Conservation (phyloP, 2,113 vertebrate genomes). For the Poeciliopsis prolifica region DNA sequence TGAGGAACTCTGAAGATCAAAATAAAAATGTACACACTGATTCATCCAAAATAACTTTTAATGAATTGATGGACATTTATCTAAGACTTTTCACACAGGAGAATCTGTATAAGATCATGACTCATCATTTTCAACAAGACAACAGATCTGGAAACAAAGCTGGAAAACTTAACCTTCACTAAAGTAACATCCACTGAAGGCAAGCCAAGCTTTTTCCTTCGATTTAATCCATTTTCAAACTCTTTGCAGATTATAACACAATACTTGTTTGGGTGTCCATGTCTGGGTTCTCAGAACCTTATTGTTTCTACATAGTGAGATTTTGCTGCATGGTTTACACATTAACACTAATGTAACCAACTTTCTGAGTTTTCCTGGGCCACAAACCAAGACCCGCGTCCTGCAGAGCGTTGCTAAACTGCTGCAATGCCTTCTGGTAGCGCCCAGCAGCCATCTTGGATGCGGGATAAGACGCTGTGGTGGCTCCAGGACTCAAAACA, state of each 20-base stretch:
- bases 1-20: too few relatives aligned
- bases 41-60: too few relatives aligned
- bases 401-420: constrained; percentile 45
- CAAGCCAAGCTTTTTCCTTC: too few relatives aligned
- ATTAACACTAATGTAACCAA: background rate
- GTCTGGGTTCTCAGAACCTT: background rate
- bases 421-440: constrained; percentile 60
- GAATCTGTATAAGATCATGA: too few relatives aligned
- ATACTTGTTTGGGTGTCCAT: background rate
- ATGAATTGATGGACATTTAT: too few relatives aligned
- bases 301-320: background rate
- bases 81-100: too few relatives aligned
- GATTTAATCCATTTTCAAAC: background rate
- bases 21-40: too few relatives aligned
- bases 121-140: too few relatives aligned
- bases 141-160: too few relatives aligned
- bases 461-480: constrained; percentile 4
- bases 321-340: constrained; percentile 2
- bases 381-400: constrained; percentile 52
- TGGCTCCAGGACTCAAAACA: background rate
- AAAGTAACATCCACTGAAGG: background rate
- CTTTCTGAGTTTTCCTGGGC: constrained; percentile 47
- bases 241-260: background rate
- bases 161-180: background rate
- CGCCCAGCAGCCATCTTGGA: constrained; percentile 45